Conservation (phyloP, 2,888 invertebrate genomes). For the Cremastinae sp. region DNA sequence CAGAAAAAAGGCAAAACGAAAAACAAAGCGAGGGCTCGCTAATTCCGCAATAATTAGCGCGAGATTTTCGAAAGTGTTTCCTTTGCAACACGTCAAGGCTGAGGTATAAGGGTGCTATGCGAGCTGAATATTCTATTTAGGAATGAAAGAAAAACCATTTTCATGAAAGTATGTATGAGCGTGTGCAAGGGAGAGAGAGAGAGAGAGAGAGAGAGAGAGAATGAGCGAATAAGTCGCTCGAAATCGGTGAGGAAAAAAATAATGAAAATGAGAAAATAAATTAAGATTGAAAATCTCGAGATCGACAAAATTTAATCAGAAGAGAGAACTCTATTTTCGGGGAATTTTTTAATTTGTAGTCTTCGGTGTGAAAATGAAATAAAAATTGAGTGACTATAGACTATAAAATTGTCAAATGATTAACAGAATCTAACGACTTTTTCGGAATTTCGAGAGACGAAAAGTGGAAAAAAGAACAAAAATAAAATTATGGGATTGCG, state of each 20-base stretch:
- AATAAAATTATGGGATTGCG: conserved; percentile 37
- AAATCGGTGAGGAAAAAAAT: conserved; percentile 44
- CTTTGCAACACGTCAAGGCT: conserved; percentile 72
- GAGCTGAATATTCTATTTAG: conserved; percentile 62
- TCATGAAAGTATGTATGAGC: conserved; percentile 40
- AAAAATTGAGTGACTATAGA: conserved; percentile 38
- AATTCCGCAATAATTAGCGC: conserved; percentile 60
- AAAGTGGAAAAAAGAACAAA: conserved; percentile 4
- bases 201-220: conserved; percentile 64
- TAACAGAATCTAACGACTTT: conserved; percentile 35
- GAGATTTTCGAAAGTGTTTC: conserved; percentile 66
- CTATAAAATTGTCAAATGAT: no score
- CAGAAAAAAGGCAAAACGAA: conserved; percentile 22
- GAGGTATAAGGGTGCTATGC: conserved; percentile 76
- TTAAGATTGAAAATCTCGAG: conserved; percentile 33
- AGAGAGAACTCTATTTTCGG: conserved; percentile 69
- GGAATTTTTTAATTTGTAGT: conserved; percentile 67
- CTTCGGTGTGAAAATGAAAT: conserved; percentile 42
- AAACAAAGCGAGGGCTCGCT: conserved; percentile 43
- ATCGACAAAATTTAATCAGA: conserved; percentile 53
- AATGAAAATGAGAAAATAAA: conserved; percentile 21
- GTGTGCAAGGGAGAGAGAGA: conserved; percentile 59
- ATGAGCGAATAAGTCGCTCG: conserved; percentile 34
- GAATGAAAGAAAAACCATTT: conserved; percentile 59
- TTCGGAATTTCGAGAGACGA: conserved; percentile 7